Conservation (phyloP, 2,797 vertebrate species). For the Lithobates sylvaticus region DNA sequence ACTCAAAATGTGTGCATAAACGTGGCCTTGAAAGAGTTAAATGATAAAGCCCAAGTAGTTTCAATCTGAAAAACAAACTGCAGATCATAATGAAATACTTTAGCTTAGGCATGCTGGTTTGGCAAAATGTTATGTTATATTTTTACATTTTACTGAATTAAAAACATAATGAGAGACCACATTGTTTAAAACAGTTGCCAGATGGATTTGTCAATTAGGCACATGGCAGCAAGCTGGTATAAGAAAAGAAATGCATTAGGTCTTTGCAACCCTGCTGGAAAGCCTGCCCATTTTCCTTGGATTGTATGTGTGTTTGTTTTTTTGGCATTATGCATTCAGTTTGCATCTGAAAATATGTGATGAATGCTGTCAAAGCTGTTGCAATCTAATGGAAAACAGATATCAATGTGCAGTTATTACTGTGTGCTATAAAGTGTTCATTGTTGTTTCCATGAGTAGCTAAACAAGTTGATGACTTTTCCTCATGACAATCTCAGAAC, state of each 20-base stretch:
- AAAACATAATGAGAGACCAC: not conserved
- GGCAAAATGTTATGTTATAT: not conserved
- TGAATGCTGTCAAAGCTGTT: not conserved
- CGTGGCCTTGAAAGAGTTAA: not conserved
- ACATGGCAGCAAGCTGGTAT: slow-evolving; percentile 17
- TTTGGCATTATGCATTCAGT: slow-evolving; percentile 5
- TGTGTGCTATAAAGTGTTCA: not conserved
- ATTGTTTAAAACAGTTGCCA: slow-evolving; percentile 33
- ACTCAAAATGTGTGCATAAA: too few relatives aligned
- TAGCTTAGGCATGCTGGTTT: not conserved
- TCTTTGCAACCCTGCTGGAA: not conserved
- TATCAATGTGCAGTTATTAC: not conserved
- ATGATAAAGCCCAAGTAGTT: not conserved
- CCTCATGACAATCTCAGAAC: not conserved
- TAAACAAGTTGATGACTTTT: not conserved
- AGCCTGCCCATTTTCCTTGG: slow-evolving; percentile 12
- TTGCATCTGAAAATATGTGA: not conserved
- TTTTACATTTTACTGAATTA: not conserved
- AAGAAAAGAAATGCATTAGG: not conserved
- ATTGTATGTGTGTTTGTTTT: slow-evolving; percentile 21
- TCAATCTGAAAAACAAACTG: not conserved
- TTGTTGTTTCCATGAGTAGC: not conserved
- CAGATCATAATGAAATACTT: not conserved
- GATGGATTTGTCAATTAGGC: slow-evolving; percentile 29
- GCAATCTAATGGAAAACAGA: not conserved